These are phyloP conservation scores for Coranthus polyacanthus DNA, from an alignment of 2,797 vertebrate genomes.

Conservation along the genomic window DNA sequence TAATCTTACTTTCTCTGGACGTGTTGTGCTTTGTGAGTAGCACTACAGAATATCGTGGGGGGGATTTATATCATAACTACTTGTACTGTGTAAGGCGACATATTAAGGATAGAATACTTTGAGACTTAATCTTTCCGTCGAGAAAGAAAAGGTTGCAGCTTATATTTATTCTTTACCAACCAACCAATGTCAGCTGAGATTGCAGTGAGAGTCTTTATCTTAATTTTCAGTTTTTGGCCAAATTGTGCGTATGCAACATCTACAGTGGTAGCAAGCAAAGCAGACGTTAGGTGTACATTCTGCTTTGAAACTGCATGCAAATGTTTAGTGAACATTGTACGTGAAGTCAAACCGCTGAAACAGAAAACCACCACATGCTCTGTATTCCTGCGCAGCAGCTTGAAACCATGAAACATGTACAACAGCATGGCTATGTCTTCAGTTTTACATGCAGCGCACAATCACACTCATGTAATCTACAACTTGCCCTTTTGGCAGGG, in stretches of 20 bases:
- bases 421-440: conserved; percentile 1
- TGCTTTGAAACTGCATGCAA: conserved; percentile 32
- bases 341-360: conserved; percentile 1
- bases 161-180: conserved; percentile 4
- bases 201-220: neutral
- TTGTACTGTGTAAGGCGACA: conserved; percentile 35
- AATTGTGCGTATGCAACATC: conserved; percentile 14
- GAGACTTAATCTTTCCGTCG: conserved; percentile 10
- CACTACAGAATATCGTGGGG: conserved; percentile 11
- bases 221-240: conserved; percentile 3
- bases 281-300: conserved; percentile 1
- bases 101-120: conserved; percentile 12
- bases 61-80: conserved; percentile 21
- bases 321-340: conserved; percentile 22
- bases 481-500: neutral
- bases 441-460: conserved; percentile 23
- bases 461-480: conserved; percentile 13
- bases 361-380: neutral
- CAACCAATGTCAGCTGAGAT: neutral
- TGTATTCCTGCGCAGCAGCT: neutral
- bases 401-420: neutral
- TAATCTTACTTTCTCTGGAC: conserved; percentile 8
- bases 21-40: conserved; percentile 45
- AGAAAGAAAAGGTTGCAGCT: conserved; percentile 1
- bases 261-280: conserved; percentile 27